A percentile compares a stretch with the other conserved stretches of the same genome.
phyloP scores from a whole-genome alignment of 2,113 vertebrate species.

The Prionailurus viverrinus region DNA sequence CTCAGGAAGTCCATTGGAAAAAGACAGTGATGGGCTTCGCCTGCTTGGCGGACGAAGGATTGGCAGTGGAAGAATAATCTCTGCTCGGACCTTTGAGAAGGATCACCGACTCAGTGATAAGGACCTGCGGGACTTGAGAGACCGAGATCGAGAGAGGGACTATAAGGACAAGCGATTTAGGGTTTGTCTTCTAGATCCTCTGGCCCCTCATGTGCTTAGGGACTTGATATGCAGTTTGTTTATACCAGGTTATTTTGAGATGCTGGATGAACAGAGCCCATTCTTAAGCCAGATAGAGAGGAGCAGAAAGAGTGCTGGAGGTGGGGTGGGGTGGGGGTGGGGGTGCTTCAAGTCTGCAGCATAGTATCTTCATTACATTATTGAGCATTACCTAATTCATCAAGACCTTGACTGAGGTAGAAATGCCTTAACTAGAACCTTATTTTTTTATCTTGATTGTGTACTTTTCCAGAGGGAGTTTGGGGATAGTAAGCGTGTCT shows the following conservation, averaged over 20 bases:
- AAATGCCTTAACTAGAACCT: conserved; percentile 4
- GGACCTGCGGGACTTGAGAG: conserved; percentile 88
- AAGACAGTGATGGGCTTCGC: conserved; percentile 94
- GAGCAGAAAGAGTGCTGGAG: not conserved
- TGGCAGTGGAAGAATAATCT: conserved; percentile 97
- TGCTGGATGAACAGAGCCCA: not conserved
- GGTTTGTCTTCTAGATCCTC: conserved; percentile 86
- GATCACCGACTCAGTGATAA: conserved; percentile 93
- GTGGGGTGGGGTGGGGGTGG: not conserved
- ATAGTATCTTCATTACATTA: not conserved
- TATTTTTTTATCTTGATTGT: conserved; percentile 58
- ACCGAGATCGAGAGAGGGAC: conserved; percentile 94
- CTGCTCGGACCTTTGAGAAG: conserved; percentile 94
- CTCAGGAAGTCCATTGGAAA: conserved; percentile 95
- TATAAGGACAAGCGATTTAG: conserved; percentile 98
- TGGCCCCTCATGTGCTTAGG: not conserved
- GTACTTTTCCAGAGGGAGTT: conserved; percentile 93
- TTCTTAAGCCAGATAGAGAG: not conserved
- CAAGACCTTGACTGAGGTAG: not conserved
- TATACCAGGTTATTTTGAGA: not conserved
- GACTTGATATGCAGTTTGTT: not conserved
- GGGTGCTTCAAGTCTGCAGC: not conserved
- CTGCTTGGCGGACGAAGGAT: conserved; percentile 93
- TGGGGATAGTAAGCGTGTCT: conserved; percentile 95
- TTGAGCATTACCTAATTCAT: not conserved